Conservation (phyloP, 2,888 invertebrate genomes). For the Leptopilina syphax region DNA sequence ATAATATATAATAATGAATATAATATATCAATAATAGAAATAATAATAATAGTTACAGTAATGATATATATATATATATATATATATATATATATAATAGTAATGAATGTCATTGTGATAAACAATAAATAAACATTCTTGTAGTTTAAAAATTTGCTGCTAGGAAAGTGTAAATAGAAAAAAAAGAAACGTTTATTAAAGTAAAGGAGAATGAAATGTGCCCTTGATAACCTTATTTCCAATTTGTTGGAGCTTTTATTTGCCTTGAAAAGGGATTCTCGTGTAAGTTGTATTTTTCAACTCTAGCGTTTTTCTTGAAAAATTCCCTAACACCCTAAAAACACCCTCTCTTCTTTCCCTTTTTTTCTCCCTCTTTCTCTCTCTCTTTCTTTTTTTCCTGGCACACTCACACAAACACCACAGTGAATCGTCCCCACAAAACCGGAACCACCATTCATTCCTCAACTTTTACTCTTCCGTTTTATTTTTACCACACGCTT, state of each 20-base stretch:
- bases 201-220: constrained; percentile 15
- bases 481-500: constrained; percentile 55
- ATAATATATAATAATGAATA: no score
- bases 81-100: no score
- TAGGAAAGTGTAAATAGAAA: constrained; percentile 1
- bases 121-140: no score
- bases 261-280: constrained; percentile 13
- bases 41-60: no score
- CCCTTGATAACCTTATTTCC: constrained; percentile 37
- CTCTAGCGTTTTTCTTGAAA: constrained; percentile 47
- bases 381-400: no score
- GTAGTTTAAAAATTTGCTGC: neutral
- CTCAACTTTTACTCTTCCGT: constrained; percentile 54
- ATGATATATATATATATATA: no score
- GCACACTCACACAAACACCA: no score
- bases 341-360: constrained; percentile 6
- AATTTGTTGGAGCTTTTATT: constrained; percentile 26
- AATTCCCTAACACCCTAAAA: constrained; percentile 31
- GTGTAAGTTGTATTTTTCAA: constrained; percentile 48
- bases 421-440: neutral
- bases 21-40: no score
- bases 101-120: no score
- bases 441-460: constrained; percentile 46
- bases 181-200: constrained; percentile 22
- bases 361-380: neutral